Evolutionary conservation across 2,113 vertebrate species (phyloP).

Genomic region (Urocynchramus pylzowi): DNA sequence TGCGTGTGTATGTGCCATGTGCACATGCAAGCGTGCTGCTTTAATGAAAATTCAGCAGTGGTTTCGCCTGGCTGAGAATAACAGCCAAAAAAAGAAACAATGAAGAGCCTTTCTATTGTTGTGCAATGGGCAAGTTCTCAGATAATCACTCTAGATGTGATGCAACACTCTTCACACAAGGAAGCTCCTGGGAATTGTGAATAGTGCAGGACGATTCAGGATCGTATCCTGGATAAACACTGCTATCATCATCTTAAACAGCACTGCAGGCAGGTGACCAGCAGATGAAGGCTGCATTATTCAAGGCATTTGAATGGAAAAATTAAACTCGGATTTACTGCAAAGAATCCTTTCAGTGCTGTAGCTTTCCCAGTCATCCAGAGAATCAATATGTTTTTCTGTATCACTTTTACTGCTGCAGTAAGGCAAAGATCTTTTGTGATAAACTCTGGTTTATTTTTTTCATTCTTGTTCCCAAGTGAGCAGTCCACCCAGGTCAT

Average conservation of each 20-base stretch:
- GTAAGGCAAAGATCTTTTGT: slow-evolving; percentile 37
- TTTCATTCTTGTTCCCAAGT: slow-evolving; percentile 10
- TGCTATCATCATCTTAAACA: slow-evolving; percentile 13
- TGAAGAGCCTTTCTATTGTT: slow-evolving; percentile 1
- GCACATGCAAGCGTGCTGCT: background rate
- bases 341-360: slow-evolving; percentile 9
- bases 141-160: slow-evolving; percentile 38
- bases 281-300: background rate
- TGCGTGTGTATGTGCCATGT: background rate
- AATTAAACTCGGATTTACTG: slow-evolving; percentile 47
- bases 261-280: background rate
- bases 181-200: background rate
- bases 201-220: background rate
- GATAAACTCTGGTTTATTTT: slow-evolving; percentile 13
- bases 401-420: background rate
- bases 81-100: slow-evolving; percentile 20
- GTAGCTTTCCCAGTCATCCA: slow-evolving; percentile 27
- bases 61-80: slow-evolving; percentile 20
- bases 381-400: slow-evolving; percentile 55
- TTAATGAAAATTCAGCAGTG: slow-evolving; percentile 55
- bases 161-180: background rate
- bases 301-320: slow-evolving; percentile 50
- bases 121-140: slow-evolving; percentile 44
- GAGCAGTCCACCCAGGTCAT: background rate
- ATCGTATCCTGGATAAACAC: background rate